Percentiles rank a stretch among this genome's conserved stretches.
Evolutionary conservation across 2,113 vertebrate genomes (phyloP).

Genomic region (Podocnemis expansa): DNA sequence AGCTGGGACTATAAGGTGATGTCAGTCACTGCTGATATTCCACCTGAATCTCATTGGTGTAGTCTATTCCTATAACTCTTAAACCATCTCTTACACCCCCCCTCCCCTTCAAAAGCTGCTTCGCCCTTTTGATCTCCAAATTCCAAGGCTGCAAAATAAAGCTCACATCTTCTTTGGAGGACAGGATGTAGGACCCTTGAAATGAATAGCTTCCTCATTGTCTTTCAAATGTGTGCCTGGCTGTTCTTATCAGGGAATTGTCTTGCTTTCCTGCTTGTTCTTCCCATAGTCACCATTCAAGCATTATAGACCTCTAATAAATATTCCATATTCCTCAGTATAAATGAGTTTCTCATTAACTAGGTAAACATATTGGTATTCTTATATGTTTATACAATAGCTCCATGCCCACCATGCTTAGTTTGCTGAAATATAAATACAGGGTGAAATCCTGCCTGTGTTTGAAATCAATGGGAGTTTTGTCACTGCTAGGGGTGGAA

Average conservation of each 20-base stretch:
- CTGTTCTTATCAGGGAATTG: background rate
- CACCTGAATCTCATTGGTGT: background rate
- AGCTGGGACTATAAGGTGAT: background rate
- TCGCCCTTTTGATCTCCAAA: background rate
- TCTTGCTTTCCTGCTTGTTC: background rate
- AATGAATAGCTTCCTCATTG: background rate
- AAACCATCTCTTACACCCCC: background rate
- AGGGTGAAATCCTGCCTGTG: background rate
- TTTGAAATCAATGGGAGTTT: constrained; percentile 6
- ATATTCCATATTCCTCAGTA: background rate
- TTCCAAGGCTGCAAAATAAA: background rate
- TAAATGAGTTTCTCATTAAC: background rate
- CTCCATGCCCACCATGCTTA: background rate
- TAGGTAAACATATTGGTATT: background rate
- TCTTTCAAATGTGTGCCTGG: background rate
- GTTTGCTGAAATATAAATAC: background rate
- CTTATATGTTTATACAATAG: background rate
- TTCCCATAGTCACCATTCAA: background rate
- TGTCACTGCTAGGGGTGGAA: background rate
- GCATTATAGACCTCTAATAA: background rate
- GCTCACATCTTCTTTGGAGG: background rate
- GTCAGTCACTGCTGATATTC: background rate
- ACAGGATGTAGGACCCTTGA: background rate
- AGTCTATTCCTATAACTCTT: background rate
- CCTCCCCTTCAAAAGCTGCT: background rate